Percentiles rank a stretch among this genome's conserved stretches.
phyloP scores from a whole-genome alignment of 2,888 invertebrate species.

The Phorcus lineatus region DNA sequence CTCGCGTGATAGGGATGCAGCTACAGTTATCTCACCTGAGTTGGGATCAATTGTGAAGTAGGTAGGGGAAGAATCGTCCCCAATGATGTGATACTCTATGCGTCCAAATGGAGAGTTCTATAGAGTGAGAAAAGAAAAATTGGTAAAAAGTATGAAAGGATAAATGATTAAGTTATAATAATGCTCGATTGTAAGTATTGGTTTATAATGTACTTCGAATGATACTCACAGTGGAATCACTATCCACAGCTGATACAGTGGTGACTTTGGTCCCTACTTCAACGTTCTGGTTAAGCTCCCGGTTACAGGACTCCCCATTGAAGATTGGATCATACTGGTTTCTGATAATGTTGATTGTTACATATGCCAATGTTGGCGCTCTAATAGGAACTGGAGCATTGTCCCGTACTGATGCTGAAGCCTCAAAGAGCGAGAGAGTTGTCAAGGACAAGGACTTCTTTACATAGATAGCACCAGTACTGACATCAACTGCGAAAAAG shows the following conservation, averaged over 20 bases:
- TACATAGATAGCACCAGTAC: constrained; percentile 56
- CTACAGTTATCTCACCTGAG: constrained; percentile 56
- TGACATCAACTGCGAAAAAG: constrained; percentile 59
- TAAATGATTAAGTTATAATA: too few species aligned
- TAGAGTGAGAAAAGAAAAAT: constrained; percentile 24
- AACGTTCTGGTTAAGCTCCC: constrained; percentile 50
- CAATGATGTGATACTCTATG: constrained; percentile 63
- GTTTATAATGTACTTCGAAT: background rate
- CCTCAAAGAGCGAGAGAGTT: constrained; percentile 39
- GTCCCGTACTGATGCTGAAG: constrained; percentile 51
- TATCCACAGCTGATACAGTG: constrained; percentile 58
- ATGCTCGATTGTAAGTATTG: background rate
- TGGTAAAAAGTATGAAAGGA: background rate
- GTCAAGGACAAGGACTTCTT: constrained; percentile 55
- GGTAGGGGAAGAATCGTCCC: constrained; percentile 65
- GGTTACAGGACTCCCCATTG: constrained; percentile 49
- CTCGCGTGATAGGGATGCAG: constrained; percentile 51
- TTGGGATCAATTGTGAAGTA: constrained; percentile 57
- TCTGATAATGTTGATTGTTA: constrained; percentile 62
- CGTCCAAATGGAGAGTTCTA: constrained; percentile 57
- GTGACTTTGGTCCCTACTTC: constrained; percentile 53
- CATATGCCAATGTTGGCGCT: constrained; percentile 45
- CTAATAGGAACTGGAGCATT: constrained; percentile 46
- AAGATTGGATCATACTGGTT: constrained; percentile 63
- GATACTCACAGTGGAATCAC: constrained; percentile 44